phyloP scores from a whole-genome alignment of 1,140 invertebrate species.

The Eriosoma lanigerum region DNA sequence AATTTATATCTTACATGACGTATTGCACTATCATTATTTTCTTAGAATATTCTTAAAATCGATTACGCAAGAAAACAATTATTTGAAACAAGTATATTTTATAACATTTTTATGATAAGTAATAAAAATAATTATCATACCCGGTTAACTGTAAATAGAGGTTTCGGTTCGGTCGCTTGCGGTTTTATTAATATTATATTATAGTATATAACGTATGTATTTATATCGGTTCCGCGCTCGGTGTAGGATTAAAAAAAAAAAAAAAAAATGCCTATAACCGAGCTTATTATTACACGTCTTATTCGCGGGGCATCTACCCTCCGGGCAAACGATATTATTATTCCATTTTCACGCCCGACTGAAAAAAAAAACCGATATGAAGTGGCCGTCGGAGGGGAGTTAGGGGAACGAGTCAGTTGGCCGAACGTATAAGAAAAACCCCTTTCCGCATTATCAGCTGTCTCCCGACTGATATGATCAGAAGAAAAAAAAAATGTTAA shows the following conservation, averaged over 20 bases:
- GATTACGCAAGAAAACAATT: too few relatives aligned
- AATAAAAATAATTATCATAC: too few relatives aligned
- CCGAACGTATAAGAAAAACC: conserved; percentile 16
- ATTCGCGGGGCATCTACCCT: not conserved
- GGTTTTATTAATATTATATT: conserved; percentile 25
- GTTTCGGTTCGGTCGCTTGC: not conserved
- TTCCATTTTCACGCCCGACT: conserved; percentile 35
- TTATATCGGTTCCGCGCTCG: not conserved
- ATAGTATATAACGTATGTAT: not conserved
- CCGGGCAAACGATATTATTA: conserved; percentile 28
- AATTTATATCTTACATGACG: too few relatives aligned
- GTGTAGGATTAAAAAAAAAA: conserved; percentile 5
- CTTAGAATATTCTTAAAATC: too few relatives aligned
- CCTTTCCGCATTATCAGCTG: conserved; percentile 3
- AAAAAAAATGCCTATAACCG: not conserved
- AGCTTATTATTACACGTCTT: conserved; percentile 44
- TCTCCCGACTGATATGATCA: conserved; percentile 36
- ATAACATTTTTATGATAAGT: too few relatives aligned
- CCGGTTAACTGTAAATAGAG: too few relatives aligned
- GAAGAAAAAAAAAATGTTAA: conserved; percentile 27
- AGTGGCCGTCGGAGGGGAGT: not conserved
- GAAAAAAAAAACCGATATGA: not conserved
- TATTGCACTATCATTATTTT: too few relatives aligned
- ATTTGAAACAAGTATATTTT: too few relatives aligned
- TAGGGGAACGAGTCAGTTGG: not conserved